phyloP scores from a whole-genome alignment of 2,113 vertebrate genomes.

The Irena cyanogastra region DNA sequence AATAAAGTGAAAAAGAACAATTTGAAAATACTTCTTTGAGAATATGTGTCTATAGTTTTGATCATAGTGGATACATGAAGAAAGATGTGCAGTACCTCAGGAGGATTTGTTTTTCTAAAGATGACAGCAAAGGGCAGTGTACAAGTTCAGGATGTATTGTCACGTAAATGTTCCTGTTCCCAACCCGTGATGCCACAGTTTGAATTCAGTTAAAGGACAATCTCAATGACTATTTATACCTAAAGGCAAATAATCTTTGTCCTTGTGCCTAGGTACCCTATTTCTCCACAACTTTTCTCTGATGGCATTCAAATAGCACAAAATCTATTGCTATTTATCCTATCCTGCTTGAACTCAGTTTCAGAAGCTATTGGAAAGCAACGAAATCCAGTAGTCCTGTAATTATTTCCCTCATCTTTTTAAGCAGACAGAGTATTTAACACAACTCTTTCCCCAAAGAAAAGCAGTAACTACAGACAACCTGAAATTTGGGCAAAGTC shows the following conservation, averaged over 20 bases:
- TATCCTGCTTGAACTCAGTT: background rate
- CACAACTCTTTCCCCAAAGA: background rate
- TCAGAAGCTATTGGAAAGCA: background rate
- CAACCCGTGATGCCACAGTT: background rate
- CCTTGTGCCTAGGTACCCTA: background rate
- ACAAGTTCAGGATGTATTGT: background rate
- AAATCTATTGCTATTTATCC: background rate
- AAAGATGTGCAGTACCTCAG: background rate
- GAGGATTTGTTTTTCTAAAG: background rate
- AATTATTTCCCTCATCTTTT: background rate
- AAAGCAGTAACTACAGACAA: background rate
- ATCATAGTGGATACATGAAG: background rate
- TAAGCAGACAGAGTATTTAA: background rate
- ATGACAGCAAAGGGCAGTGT: background rate
- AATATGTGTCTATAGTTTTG: background rate
- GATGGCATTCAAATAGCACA: background rate
- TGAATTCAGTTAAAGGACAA: background rate
- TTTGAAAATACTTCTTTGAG: background rate
- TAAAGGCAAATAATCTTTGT: background rate
- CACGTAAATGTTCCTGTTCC: background rate
- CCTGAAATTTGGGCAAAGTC: background rate
- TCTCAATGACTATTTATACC: background rate
- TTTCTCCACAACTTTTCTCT: background rate
- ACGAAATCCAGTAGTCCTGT: background rate
- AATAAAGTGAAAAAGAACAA: background rate